Percentiles rank a stretch among this genome's conserved stretches.
Conservation (phyloP, 2,888 invertebrate genomes). For the Drosophila siamana region DNA sequence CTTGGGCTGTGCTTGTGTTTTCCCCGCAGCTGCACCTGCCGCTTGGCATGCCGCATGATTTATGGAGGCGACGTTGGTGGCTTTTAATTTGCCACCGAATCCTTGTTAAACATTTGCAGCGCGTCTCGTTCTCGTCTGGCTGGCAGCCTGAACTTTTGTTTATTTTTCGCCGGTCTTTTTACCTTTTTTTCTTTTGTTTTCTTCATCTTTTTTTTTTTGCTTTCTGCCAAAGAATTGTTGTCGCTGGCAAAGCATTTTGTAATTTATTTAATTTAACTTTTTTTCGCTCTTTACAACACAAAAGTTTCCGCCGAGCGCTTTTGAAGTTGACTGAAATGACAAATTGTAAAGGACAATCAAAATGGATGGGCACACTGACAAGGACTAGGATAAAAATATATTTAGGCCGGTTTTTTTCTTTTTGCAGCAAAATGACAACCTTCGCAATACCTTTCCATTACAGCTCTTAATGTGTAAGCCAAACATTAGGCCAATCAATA, state of each 20-base stretch:
- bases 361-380: conserved; percentile 21
- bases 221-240: conserved; percentile 55
- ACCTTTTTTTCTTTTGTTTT: conserved; percentile 45
- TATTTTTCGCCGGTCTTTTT: conserved; percentile 43
- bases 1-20: too few species aligned
- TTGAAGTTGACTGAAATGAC: conserved; percentile 61
- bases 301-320: conserved; percentile 62
- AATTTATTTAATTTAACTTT: conserved; percentile 82
- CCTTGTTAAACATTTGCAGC: conserved; percentile 66
- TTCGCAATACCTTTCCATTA: neutral
- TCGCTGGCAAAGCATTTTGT: conserved; percentile 73
- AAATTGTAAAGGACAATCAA: conserved; percentile 60
- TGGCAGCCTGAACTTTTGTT: conserved; percentile 67
- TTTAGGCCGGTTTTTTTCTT: too few species aligned
- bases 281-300: conserved; percentile 47
- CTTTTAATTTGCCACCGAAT: conserved; percentile 78
- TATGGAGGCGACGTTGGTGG: conserved; percentile 71
- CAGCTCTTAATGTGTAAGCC: conserved; percentile 14
- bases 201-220: conserved; percentile 28
- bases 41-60: conserved; percentile 70
- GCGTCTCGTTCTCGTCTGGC: conserved; percentile 55
- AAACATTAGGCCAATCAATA: conserved; percentile 15
- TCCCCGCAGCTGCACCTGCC: conserved; percentile 5
- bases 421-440: neutral
- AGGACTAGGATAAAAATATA: conserved; percentile 14